phyloP scores from a whole-genome alignment of 2,113 vertebrate species.

The Struthidea cinerea region DNA sequence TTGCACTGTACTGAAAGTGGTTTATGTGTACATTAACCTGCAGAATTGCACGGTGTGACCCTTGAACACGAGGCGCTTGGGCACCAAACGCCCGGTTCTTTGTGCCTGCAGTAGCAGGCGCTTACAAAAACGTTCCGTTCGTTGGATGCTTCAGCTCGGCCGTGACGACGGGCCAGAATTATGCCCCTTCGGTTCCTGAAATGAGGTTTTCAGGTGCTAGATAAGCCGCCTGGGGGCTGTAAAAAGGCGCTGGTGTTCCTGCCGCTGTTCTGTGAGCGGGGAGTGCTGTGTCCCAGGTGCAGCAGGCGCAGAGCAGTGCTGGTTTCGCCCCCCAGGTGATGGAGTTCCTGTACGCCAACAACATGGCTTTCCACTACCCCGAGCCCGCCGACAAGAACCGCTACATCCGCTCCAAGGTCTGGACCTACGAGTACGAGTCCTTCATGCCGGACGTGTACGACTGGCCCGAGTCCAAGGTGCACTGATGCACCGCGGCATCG shows the following conservation, averaged over 20 bases:
- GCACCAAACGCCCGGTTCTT: not conserved
- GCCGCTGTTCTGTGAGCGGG: fast-evolving
- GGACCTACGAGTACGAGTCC: conserved; percentile 88
- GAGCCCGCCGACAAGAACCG: conserved; percentile 86
- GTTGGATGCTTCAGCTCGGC: not conserved
- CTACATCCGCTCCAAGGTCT: conserved; percentile 82
- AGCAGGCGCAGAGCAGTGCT: not conserved
- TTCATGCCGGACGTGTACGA: conserved; percentile 91
- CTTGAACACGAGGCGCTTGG: not conserved
- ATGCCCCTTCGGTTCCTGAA: fast-evolving
- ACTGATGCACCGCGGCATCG: not conserved
- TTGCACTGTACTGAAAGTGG: fast-evolving
- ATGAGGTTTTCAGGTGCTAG: not conserved
- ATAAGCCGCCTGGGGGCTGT: fast-evolving
- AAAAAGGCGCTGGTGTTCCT: not conserved
- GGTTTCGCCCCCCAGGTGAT: conserved; percentile 71
- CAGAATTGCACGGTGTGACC: not conserved
- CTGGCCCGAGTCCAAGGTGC: conserved; percentile 81
- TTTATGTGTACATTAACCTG: not conserved
- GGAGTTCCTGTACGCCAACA: conserved; percentile 89
- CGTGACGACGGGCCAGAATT: fast-evolving
- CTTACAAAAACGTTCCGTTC: fast-evolving
- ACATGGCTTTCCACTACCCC: conserved; percentile 95
- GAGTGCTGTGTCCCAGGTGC: not conserved
- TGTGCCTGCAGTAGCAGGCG: not conserved